phyloP scores from a whole-genome alignment of 2,113 vertebrate genomes.

The Gavialis gangeticus region DNA sequence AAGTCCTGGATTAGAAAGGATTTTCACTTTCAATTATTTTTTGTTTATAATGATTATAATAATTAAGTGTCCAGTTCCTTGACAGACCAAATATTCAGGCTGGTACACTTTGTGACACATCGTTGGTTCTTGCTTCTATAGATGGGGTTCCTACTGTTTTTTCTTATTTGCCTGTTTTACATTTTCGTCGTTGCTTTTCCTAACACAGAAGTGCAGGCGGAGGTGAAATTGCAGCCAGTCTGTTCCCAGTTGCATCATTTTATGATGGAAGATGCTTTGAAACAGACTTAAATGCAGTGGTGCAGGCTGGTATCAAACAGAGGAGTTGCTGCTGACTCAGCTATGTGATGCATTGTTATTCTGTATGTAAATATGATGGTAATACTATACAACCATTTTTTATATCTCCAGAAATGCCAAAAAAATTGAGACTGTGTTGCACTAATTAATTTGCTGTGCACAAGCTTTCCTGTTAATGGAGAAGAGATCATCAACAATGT shows the following conservation, averaged over 20 bases:
- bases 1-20: constrained; percentile 62
- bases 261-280: neutral
- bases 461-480: neutral
- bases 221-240: constrained; percentile 44
- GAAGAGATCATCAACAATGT: neutral
- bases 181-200: constrained; percentile 48
- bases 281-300: constrained; percentile 1
- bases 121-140: constrained; percentile 64
- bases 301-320: constrained; percentile 4
- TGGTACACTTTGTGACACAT: constrained; percentile 60
- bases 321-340: constrained; percentile 52
- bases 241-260: constrained; percentile 30
- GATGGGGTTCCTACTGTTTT: constrained; percentile 46
- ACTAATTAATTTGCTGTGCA: constrained; percentile 35
- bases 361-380: constrained; percentile 50
- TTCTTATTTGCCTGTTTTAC: constrained; percentile 48
- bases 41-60: constrained; percentile 67
- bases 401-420: constrained; percentile 39
- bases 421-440: neutral
- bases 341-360: constrained; percentile 25
- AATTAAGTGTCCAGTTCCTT: constrained; percentile 70
- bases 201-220: constrained; percentile 37
- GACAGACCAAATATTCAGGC: constrained; percentile 64
- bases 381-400: constrained; percentile 42
- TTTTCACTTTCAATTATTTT: constrained; percentile 68